Evolutionary conservation across 1,140 invertebrate species (phyloP).

Genomic region (Heterodera carotae): DNA sequence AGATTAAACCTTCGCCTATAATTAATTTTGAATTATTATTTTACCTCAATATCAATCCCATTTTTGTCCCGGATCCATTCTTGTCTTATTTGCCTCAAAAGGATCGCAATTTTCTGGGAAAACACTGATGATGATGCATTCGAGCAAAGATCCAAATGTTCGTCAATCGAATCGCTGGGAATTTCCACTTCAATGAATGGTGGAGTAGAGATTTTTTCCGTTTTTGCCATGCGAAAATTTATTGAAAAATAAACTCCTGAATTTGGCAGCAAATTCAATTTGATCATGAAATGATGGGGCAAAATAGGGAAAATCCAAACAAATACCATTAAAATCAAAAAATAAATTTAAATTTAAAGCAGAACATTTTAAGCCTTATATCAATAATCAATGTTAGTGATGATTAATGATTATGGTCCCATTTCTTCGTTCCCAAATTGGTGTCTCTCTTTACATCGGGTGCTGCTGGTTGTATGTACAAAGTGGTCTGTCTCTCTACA

Average conservation of each 20-base stretch:
- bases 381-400: too few relatives aligned
- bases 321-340: too few relatives aligned
- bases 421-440: too few relatives aligned
- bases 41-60: background rate
- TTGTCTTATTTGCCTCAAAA: background rate
- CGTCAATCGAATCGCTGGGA: background rate
- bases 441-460: too few relatives aligned
- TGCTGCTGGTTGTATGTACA: too few relatives aligned
- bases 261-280: background rate
- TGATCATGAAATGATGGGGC: background rate
- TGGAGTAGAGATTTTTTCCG: background rate
- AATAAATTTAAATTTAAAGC: too few relatives aligned
- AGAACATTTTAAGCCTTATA: too few relatives aligned
- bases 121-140: background rate
- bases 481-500: too few relatives aligned
- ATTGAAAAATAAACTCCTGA: background rate
- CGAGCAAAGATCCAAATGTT: background rate
- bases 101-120: background rate
- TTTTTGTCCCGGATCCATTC: background rate
- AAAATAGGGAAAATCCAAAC: too few relatives aligned
- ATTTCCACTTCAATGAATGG: slow-evolving; percentile 5
- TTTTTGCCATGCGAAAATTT: background rate
- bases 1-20: too few relatives aligned
- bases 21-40: background rate
- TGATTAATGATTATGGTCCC: too few relatives aligned